Evolutionary conservation across 2,888 invertebrate species (phyloP).

Genomic region (Lamellibrachia columna): DNA sequence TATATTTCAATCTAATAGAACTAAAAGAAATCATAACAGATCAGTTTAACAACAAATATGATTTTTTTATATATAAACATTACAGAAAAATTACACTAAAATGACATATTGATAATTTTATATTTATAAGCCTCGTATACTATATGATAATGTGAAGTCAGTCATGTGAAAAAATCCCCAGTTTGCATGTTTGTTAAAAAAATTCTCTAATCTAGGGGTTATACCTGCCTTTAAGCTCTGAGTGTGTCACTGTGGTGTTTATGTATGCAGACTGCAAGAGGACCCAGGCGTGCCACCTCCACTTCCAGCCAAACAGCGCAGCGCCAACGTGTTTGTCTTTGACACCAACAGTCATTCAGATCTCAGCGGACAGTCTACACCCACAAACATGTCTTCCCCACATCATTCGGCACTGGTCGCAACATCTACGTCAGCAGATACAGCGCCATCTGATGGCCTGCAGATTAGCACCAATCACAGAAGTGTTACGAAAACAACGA

Average conservation of each 20-base stretch:
- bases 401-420: not conserved
- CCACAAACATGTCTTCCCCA: not conserved
- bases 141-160: not conserved
- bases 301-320: constrained; percentile 28
- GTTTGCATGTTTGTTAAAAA: too few species aligned
- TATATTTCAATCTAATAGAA: too few species aligned
- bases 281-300: constrained; percentile 24
- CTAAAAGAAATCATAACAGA: too few species aligned
- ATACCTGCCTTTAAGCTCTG: too few species aligned
- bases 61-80: too few species aligned
- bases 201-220: too few species aligned
- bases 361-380: not conserved
- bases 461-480: not conserved
- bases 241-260: too few species aligned
- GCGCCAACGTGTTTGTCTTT: not conserved
- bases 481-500: not conserved
- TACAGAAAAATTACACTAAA: too few species aligned
- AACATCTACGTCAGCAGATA: not conserved
- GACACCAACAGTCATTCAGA: not conserved
- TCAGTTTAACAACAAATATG: too few species aligned
- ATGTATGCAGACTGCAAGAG: not conserved
- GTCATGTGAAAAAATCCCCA: not conserved
- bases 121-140: too few species aligned
- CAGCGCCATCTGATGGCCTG: not conserved
- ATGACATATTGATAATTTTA: too few species aligned